These are phyloP conservation scores for Drosophila sordidapex DNA, from an alignment of 2,888 invertebrate genomes.

Conservation along the genomic window DNA sequence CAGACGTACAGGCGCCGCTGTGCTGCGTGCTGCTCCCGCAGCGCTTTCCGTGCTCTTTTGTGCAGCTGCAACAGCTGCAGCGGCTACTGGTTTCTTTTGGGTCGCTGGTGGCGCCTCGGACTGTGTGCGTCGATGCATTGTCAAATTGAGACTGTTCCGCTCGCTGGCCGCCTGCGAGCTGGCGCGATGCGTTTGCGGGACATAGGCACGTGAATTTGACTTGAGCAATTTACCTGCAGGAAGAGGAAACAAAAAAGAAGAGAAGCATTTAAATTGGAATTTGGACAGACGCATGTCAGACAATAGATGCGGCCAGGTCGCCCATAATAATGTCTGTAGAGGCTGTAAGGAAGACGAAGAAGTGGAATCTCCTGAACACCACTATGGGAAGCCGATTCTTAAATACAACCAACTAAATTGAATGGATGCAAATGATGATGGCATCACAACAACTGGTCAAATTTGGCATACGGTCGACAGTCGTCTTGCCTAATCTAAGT, in stretches of 20 bases:
- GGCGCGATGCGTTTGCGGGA: conserved; percentile 76
- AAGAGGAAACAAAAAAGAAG: not conserved
- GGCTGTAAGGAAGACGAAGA: not conserved
- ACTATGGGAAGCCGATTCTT: no score
- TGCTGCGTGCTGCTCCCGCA: not conserved
- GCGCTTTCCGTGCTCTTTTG: not conserved
- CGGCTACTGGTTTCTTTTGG: conserved; percentile 43
- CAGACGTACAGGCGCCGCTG: conserved; percentile 52
- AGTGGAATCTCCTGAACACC: not conserved
- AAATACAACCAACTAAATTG: no score
- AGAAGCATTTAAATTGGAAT: not conserved
- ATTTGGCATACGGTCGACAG: not conserved
- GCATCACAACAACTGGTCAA: no score
- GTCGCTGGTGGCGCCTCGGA: conserved; percentile 81
- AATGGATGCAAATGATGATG: no score
- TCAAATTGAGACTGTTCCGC: conserved; percentile 62
- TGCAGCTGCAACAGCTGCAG: not conserved
- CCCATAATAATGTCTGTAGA: not conserved
- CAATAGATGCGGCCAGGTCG: not conserved
- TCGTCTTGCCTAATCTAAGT: not conserved
- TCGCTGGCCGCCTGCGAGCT: conserved; percentile 73
- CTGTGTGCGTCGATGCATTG: conserved; percentile 83
- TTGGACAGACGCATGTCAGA: no score
- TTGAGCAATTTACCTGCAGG: conserved; percentile 81
- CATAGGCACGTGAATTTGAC: conserved; percentile 82